Percentiles rank a stretch among this genome's conserved stretches.
Evolutionary conservation across 1,140 invertebrate genomes (phyloP).

Genomic region (Trissolcus basalis): DNA sequence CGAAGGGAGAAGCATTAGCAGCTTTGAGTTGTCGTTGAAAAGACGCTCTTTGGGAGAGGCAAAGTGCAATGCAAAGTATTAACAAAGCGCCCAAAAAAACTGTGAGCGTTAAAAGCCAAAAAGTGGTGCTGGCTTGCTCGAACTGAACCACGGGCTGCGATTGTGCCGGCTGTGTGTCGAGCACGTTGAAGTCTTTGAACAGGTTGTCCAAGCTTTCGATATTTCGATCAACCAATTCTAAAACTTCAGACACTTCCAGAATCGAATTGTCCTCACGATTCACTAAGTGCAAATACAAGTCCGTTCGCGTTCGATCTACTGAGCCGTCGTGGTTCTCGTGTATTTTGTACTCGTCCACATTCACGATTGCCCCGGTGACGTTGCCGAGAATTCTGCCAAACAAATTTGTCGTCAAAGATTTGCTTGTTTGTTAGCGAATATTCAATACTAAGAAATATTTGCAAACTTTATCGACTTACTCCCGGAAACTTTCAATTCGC

Average conservation of each 20-base stretch:
- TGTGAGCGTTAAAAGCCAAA: slow-evolving; percentile 88
- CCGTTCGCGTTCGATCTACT: slow-evolving; percentile 95
- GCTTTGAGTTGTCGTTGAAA: slow-evolving; percentile 93
- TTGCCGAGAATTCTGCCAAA: slow-evolving; percentile 83
- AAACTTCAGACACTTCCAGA: slow-evolving; percentile 88
- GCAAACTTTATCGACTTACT: slow-evolving; percentile 77
- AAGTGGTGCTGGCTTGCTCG: slow-evolving; percentile 74
- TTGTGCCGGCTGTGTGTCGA: slow-evolving; percentile 90
- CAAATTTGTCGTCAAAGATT: slow-evolving; percentile 18
- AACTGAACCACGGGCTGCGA: slow-evolving; percentile 79
- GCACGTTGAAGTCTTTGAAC: slow-evolving; percentile 94
- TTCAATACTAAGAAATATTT: slow-evolving; percentile 17
- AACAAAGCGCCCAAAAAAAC: slow-evolving; percentile 87
- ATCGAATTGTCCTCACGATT: slow-evolving; percentile 93
- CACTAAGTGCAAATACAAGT: slow-evolving; percentile 95
- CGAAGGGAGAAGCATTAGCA: slow-evolving; percentile 93
- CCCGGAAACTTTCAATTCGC: slow-evolving; percentile 86
- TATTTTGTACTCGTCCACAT: slow-evolving; percentile 93
- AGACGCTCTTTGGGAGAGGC: slow-evolving; percentile 87
- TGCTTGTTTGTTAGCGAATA: slow-evolving; percentile 1
- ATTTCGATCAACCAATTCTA: slow-evolving; percentile 91
- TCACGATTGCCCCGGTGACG: slow-evolving; percentile 93
- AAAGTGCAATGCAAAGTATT: slow-evolving; percentile 86
- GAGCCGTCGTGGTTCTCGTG: slow-evolving; percentile 94
- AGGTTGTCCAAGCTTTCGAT: slow-evolving; percentile 91